Conservation (phyloP, 2,888 invertebrate species). For the Nymphalis urticae region DNA sequence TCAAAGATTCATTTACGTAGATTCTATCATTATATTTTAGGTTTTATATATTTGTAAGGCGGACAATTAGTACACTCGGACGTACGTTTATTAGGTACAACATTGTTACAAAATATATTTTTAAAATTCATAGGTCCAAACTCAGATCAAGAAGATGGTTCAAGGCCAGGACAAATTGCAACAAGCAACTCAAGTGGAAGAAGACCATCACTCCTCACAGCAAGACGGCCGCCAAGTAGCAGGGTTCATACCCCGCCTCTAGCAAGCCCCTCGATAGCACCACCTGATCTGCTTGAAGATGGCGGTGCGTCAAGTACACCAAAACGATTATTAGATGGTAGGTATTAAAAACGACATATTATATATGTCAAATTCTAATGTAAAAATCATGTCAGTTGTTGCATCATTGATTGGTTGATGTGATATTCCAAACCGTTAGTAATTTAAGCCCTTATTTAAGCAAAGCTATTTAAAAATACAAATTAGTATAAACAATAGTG, state of each 20-base stretch:
- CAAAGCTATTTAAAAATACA: no score
- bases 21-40: no score
- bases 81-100: no score
- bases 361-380: background rate
- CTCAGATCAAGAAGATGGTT: constrained; percentile 89
- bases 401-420: background rate
- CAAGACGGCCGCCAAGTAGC: constrained; percentile 76
- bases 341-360: constrained; percentile 39
- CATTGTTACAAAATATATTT: no score
- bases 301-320: constrained; percentile 92
- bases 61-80: no score
- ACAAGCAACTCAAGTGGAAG: constrained; percentile 82
- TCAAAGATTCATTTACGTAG: no score
- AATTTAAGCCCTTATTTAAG: no score
- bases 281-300: constrained; percentile 86
- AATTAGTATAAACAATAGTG: no score
- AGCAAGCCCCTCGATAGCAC: constrained; percentile 84
- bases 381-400: background rate
- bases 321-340: constrained; percentile 84
- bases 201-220: constrained; percentile 73
- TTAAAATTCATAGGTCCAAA: constrained; percentile 79
- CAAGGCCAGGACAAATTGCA: constrained; percentile 86
- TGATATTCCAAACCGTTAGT: background rate
- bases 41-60: no score
- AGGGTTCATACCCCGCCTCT: constrained; percentile 88